Conservation (phyloP, 2,113 vertebrate species). For the Tenrec ecaudatus region DNA sequence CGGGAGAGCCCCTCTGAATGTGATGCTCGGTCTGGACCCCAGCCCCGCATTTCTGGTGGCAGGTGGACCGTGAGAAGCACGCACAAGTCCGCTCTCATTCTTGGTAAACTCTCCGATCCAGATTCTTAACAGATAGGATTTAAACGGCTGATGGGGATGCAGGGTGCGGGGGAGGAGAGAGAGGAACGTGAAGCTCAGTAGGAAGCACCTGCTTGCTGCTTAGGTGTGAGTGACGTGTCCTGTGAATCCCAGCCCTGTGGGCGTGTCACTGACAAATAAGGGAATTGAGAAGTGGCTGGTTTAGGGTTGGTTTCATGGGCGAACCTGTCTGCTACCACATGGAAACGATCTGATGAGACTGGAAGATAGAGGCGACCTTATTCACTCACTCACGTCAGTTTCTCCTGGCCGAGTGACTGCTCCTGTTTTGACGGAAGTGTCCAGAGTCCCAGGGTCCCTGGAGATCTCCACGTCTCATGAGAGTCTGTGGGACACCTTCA, state of each 20-base stretch:
- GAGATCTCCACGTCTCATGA: not conserved
- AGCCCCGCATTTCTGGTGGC: not conserved
- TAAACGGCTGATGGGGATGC: not conserved
- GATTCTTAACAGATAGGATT: slow-evolving; percentile 55
- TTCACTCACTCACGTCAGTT: not conserved
- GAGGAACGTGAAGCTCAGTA: not conserved
- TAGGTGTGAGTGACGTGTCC: not conserved
- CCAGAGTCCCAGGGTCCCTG: not conserved
- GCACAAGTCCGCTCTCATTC: slow-evolving; percentile 65
- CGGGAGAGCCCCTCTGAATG: not conserved
- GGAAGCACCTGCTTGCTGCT: slow-evolving; percentile 32
- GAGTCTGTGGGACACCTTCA: not conserved
- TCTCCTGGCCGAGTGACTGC: not conserved
- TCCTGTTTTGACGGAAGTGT: not conserved
- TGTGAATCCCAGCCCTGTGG: not conserved
- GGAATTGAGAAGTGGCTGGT: slow-evolving; percentile 1
- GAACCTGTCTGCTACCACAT: not conserved
- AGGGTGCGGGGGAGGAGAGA: not conserved
- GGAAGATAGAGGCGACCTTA: no score
- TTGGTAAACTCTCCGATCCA: slow-evolving; percentile 45
- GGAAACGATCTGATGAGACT: not conserved
- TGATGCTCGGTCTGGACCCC: not conserved
- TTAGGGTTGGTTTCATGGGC: not conserved
- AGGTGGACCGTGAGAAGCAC: slow-evolving; percentile 43
- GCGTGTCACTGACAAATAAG: not conserved